Base-by-base conservation (phyloP, 2,888 invertebrate genomes). In the Phortica okadai region DNA sequence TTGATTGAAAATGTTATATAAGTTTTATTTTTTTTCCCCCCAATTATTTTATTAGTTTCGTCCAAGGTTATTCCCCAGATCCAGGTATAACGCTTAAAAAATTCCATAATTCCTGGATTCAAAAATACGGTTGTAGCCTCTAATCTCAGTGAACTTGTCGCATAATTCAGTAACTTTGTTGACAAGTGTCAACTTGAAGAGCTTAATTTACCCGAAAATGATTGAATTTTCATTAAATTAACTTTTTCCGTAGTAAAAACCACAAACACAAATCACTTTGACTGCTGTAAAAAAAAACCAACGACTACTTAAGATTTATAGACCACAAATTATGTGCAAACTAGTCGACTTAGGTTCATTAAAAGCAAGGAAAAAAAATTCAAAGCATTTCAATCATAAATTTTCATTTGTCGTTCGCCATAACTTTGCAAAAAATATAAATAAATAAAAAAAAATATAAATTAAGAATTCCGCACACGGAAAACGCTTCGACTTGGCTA, bases 381-480 rank as follows among this genome's bases (percentile, higher is more conserved):
- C 16, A n/a, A 59, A 59, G 59, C 16, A n/a, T 59, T 59, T 16
- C 59, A 59, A 14, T 59, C 16, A 59, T 59, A 59, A 59, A 59
- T 59, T 59, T 59, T 3, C 59, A 59, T n/a, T 59, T 59, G 59
- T 59, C 59, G 59, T 11, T 59, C n/a, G n/a, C 14, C 21, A 16
- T 6, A 8, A 8, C 59, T 50, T 11, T 50, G 50, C 50, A 11
- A 33, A 33, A 4, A 33, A 33, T 1, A 10, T 45, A 45, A 8
- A 45, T 21, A 21, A 33, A 33, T 33, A 33, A 33, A 33, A 33
- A 33, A 33, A 33, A 33, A 33, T 33, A 5, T 1, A 50, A 50
- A 50, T 50, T 50, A 50, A 2, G 50, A 8, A 50, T 50, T 50
- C 50, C 50, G 50, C 50, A 50, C 50, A 50, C 8, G 8, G 6